Percentiles rank a stretch among this genome's conserved stretches.
phyloP scores from a whole-genome alignment of 1,140 invertebrate species.

The Arctopsyche grandis region DNA sequence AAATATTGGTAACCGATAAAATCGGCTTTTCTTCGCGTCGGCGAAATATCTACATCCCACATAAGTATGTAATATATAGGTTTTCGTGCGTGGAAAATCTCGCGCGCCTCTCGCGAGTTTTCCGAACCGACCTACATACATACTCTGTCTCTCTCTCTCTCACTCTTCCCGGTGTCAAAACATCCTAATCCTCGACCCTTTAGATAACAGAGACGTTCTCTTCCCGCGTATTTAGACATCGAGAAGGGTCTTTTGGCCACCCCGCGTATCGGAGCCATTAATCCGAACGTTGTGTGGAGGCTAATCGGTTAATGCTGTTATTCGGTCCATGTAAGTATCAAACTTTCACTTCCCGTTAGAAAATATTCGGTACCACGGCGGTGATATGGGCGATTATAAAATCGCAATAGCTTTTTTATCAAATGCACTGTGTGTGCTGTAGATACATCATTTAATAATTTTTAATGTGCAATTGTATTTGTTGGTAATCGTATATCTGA shows the following conservation, averaged over 20 bases:
- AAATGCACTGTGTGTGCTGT: too few species aligned
- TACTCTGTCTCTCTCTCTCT: too few species aligned
- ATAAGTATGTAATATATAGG: neutral
- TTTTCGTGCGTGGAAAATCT: neutral
- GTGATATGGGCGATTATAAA: too few species aligned
- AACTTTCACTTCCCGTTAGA: too few species aligned
- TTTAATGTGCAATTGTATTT: too few species aligned
- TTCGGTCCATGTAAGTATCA: neutral
- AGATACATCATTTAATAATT: too few species aligned
- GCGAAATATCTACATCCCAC: neutral
- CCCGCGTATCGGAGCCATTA: neutral
- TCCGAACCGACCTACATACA: too few species aligned
- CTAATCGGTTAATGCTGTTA: neutral
- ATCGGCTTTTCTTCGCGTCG: slow-evolving; percentile 15
- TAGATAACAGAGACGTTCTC: neutral
- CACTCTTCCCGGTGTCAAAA: neutral
- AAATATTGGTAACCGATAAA: slow-evolving; percentile 22
- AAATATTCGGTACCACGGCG: too few species aligned
- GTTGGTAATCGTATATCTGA: too few species aligned
- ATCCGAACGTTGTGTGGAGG: neutral
- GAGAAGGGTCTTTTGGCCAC: neutral
- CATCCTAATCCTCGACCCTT: neutral
- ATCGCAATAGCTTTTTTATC: too few species aligned
- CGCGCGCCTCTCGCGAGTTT: neutral
- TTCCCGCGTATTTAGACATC: neutral